Conservation (phyloP, 2,888 invertebrate species). For the Zygothrica quintamaculata region DNA sequence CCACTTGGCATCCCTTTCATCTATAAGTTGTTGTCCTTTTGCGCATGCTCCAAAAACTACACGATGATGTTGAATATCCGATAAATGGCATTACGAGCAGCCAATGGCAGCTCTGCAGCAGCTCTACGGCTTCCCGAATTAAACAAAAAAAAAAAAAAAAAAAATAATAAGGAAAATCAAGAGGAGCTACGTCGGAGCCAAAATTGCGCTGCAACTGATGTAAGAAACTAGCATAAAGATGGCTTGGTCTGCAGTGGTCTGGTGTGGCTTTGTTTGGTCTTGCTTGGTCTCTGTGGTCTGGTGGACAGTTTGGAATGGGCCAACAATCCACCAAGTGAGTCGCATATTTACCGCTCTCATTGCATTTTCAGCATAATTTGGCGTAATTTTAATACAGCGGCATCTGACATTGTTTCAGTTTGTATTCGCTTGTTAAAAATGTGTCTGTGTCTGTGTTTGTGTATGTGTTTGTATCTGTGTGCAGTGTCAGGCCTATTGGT, state of each 20-base stretch:
- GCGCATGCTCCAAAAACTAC: constrained; percentile 65
- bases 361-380: constrained; percentile 80
- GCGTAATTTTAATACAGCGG: constrained; percentile 67
- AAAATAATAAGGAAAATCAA: not conserved
- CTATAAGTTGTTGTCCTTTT: constrained; percentile 51
- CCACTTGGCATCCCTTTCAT: not conserved
- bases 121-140: constrained; percentile 56
- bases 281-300: not conserved
- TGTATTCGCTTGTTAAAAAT: constrained; percentile 28
- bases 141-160: not conserved
- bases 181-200: not conserved
- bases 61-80: constrained; percentile 54
- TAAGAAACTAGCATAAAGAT: no score
- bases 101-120: constrained; percentile 58
- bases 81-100: constrained; percentile 51
- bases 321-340: constrained; percentile 36
- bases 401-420: constrained; percentile 49
- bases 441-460: no score
- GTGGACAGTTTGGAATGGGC: not conserved
- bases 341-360: constrained; percentile 66
- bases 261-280: no score
- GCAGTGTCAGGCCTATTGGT: not conserved
- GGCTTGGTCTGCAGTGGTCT: no score
- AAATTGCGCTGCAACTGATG: not conserved
- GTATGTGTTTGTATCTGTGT: constrained; percentile 2